Evolutionary conservation across 2,113 vertebrate genomes (phyloP), one percentile per base, ranked within the genome.

Genomic region (Chaetodon auriga): DNA sequence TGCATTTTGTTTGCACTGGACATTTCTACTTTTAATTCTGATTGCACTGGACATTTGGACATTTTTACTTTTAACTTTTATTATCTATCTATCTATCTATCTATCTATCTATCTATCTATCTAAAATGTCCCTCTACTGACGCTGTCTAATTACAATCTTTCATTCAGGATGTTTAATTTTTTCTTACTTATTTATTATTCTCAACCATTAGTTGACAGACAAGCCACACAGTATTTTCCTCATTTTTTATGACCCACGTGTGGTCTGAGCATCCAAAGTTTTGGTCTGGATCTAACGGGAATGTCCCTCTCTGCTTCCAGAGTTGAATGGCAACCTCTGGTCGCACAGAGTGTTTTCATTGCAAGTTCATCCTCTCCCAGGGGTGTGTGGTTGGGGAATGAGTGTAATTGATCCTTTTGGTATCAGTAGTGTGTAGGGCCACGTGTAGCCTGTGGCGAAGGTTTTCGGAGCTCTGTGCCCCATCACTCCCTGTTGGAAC

Each of bases 401-500:
- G 86, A 84, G 82, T 91, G 90, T 87, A 94, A 93, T 63, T 60
- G 90, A 94, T 91, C 89, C 88, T 87, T 83, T 69, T 90, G 87
- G 84, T 93, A 90, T 92, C 89, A 83, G 90, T 85, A 89, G 83
- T 88, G 90, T 88, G 86, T 80, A 64, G 80, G 86, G 78, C 78
- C 55, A 21, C 62, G 58, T 89, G 87, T 92, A 81, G 93, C 93
- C 91, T 71, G 84, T 92, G 92, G 93, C 88, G 8, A 90, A 78
- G 83, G 68, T 90, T 90, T 87, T 94, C 83, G 76, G 64, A 90
- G 88, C 86, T 88, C 89, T 68, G 63, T 82, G 83, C 80, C 89
- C 85, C 87, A 83, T 90, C 81, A 35, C 75, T 92, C 90, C 86
- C 83, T 91, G 90, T 94, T 92, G 89, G 85, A 92, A 95, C 93